Evolutionary conservation across 2,797 vertebrate species (phyloP).

Genomic region (Okamejei kenojei): DNA sequence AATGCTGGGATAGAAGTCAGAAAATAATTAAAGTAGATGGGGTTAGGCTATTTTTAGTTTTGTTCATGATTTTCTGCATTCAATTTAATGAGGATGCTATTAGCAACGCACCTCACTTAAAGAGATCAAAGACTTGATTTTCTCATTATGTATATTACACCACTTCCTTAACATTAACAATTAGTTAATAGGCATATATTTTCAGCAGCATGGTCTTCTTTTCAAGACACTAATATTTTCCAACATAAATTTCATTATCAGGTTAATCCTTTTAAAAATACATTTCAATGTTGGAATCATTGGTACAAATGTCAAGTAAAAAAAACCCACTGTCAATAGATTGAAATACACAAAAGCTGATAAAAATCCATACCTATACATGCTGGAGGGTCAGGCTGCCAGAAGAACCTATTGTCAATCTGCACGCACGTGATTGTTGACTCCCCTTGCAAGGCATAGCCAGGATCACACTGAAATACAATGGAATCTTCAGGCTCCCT

Average conservation of each 20-base stretch:
- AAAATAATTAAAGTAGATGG: background rate
- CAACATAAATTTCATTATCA: background rate
- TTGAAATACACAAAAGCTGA: background rate
- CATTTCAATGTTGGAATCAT: background rate
- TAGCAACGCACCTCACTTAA: background rate
- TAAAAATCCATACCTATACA: slow-evolving; percentile 67
- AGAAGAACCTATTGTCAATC: slow-evolving; percentile 92
- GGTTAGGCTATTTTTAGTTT: background rate
- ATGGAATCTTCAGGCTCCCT: slow-evolving; percentile 83
- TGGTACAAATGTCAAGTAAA: background rate
- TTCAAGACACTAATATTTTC: background rate
- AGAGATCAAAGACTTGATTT: background rate
- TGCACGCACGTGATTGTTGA: slow-evolving; percentile 85
- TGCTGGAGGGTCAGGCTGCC: slow-evolving; percentile 90
- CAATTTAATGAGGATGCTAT: background rate
- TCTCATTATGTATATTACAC: background rate
- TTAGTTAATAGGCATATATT: background rate
- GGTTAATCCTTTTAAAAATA: background rate
- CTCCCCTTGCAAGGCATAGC: slow-evolving; percentile 82
- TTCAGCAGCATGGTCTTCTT: background rate
- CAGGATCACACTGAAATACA: slow-evolving; percentile 87
- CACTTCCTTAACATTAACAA: background rate
- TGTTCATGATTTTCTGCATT: background rate
- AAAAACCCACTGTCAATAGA: background rate
- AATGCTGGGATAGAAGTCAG: background rate